Conservation (phyloP, 2,888 invertebrate genomes). For the Scelioninae gen. 1 region DNA sequence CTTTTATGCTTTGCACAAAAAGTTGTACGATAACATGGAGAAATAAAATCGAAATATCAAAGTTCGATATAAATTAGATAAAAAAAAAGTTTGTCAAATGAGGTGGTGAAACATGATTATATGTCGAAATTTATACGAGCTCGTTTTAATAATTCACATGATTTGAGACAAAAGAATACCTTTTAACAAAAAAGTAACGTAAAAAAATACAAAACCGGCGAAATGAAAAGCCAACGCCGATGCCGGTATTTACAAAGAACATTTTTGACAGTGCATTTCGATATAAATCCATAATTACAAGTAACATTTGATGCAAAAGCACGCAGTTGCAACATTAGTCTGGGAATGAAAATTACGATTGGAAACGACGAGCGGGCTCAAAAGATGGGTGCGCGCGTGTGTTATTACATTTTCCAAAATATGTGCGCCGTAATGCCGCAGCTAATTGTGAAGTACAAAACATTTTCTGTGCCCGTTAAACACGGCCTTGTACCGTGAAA, state of each 20-base stretch:
- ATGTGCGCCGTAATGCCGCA: conserved; percentile 19
- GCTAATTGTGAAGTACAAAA: conserved; percentile 56
- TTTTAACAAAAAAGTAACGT: neutral
- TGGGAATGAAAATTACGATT: conserved; percentile 10
- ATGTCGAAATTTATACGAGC: neutral
- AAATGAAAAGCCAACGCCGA: conserved; percentile 7
- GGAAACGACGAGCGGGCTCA: conserved; percentile 9
- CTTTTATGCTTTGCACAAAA: no score
- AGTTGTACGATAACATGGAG: no score
- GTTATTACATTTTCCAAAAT: conserved; percentile 52
- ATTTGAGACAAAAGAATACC: neutral
- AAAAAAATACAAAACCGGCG: neutral
- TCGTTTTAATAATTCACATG: neutral
- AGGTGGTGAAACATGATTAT: neutral
- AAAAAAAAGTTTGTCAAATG: neutral
- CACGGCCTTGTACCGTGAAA: conserved; percentile 69
- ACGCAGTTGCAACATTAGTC: conserved; percentile 22
- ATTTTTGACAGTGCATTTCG: conserved; percentile 3
- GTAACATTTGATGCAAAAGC: neutral
- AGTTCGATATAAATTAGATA: neutral
- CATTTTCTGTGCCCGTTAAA: conserved; percentile 63
- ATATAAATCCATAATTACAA: conserved; percentile 15
- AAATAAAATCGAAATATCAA: neutral
- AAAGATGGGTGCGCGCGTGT: neutral
- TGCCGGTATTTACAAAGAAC: neutral